phyloP scores from a whole-genome alignment of 2,113 vertebrate genomes.

The Urocynchramus pylzowi region DNA sequence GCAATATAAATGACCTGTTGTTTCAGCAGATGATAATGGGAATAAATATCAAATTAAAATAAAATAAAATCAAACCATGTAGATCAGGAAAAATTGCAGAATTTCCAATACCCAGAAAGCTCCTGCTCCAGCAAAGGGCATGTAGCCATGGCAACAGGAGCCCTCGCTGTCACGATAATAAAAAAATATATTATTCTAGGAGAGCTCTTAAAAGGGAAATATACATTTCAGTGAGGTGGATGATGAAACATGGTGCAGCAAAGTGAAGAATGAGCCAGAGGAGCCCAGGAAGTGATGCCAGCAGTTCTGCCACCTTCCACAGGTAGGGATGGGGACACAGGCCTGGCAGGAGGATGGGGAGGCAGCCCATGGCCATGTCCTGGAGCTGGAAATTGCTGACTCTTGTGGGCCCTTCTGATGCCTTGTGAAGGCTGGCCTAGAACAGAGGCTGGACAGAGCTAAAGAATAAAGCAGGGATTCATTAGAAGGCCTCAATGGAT shows the following conservation, averaged over 20 bases:
- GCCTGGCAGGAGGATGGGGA: background rate
- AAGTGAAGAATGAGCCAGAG: background rate
- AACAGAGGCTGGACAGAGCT: background rate
- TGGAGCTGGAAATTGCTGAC: background rate
- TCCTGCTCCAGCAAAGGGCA: slow-evolving; percentile 56
- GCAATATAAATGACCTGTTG: slow-evolving; percentile 19
- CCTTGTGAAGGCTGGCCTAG: background rate
- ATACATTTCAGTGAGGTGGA: slow-evolving; percentile 27
- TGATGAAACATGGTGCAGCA: slow-evolving; percentile 35
- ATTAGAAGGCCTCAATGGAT: background rate
- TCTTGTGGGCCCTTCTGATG: background rate
- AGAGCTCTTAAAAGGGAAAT: slow-evolving; percentile 66
- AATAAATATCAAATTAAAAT: slow-evolving; percentile 40
- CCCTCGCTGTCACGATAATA: slow-evolving; percentile 67
- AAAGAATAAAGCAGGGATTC: background rate
- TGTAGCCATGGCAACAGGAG: slow-evolving; percentile 58
- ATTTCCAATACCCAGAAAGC: slow-evolving; percentile 54
- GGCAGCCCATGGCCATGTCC: background rate
- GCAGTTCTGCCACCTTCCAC: background rate
- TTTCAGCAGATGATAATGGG: background rate
- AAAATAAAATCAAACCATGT: background rate
- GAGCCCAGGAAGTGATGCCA: background rate
- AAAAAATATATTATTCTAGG: slow-evolving; percentile 59
- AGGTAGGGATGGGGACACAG: background rate
- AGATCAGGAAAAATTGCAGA: slow-evolving; percentile 12